Conservation (phyloP, 1,140 invertebrate genomes). For the Drosophila tristis region DNA sequence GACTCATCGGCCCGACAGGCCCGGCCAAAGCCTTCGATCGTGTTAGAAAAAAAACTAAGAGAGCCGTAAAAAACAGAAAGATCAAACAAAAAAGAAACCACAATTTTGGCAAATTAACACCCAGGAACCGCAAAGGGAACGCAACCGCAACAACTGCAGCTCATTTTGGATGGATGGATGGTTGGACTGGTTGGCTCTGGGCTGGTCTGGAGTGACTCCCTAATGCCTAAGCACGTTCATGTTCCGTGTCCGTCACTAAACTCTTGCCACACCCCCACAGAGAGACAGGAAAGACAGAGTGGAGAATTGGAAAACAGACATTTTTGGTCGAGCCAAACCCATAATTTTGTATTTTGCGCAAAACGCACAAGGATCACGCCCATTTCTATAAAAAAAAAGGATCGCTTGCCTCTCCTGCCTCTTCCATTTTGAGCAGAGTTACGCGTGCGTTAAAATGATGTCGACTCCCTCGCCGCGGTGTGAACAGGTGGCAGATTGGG, state of each 20-base stretch:
- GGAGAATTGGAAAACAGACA: conserved; percentile 32
- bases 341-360: conserved; percentile 78
- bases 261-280: conserved; percentile 66
- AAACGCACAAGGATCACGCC: conserved; percentile 67
- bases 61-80: background rate
- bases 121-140: conserved; percentile 32
- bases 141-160: conserved; percentile 35
- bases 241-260: conserved; percentile 75
- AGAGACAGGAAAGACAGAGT: conserved; percentile 1
- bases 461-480: conserved; percentile 59
- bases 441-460: conserved; percentile 70
- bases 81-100: conserved; percentile 46
- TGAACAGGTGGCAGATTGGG: conserved; percentile 67
- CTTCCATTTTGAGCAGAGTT: conserved; percentile 20
- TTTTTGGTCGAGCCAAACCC: conserved; percentile 55
- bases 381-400: conserved; percentile 31
- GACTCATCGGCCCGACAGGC: background rate
- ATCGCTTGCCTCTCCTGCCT: conserved; percentile 8
- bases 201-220: conserved; percentile 44
- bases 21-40: conserved; percentile 21
- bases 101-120: conserved; percentile 79
- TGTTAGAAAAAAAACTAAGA: conserved; percentile 51
- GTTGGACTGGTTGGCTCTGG: background rate
- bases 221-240: conserved; percentile 79
- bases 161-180: conserved; percentile 35